phyloP scores from a whole-genome alignment of 2,113 vertebrate species.

The Stigmatopora argus region DNA sequence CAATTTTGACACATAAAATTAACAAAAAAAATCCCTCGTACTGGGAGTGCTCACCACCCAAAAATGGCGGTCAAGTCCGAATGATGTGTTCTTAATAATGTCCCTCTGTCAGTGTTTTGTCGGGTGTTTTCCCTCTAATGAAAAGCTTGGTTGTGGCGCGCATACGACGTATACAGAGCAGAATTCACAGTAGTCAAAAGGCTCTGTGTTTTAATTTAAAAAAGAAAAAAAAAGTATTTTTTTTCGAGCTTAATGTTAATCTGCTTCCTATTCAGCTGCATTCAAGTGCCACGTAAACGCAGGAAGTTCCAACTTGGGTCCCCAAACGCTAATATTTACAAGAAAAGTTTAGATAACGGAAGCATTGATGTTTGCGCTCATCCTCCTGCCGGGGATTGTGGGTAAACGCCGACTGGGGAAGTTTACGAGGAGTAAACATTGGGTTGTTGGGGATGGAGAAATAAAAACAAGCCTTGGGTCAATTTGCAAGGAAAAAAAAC shows the following conservation, averaged over 20 bases:
- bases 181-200: constrained; percentile 64
- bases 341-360: neutral
- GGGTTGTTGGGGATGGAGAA: neutral
- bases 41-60: neutral
- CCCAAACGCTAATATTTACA: constrained; percentile 37
- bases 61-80: neutral
- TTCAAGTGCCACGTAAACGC: constrained; percentile 30
- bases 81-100: neutral
- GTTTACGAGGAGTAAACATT: constrained; percentile 19
- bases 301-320: constrained; percentile 10
- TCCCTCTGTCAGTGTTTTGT: constrained; percentile 12
- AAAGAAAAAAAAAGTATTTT: constrained; percentile 4
- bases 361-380: constrained; percentile 3
- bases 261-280: constrained; percentile 34
- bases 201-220: constrained; percentile 58
- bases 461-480: neutral
- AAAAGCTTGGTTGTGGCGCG: constrained; percentile 69
- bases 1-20: too few species aligned
- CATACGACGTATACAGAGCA: constrained; percentile 41
- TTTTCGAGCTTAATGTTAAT: constrained; percentile 6
- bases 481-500: neutral
- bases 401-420: neutral
- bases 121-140: constrained; percentile 44
- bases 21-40: neutral
- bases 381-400: neutral